Conservation (phyloP, 2,113 vertebrate species). For the Platycercus adscitus region DNA sequence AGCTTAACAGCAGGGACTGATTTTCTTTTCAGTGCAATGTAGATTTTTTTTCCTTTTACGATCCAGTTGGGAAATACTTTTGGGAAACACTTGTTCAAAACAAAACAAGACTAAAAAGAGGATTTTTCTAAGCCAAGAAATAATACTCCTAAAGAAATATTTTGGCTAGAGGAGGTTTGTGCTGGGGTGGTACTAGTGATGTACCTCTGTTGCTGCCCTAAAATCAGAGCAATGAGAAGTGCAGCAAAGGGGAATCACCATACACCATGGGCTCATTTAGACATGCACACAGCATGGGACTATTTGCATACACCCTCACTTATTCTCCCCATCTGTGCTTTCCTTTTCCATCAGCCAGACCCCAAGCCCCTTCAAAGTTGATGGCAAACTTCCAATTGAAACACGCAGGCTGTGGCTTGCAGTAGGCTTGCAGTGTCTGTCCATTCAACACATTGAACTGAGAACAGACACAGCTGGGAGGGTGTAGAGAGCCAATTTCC, state of each 20-base stretch:
- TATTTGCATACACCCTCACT: background rate
- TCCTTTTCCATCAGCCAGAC: background rate
- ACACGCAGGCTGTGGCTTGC: background rate
- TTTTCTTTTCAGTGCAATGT: conserved; percentile 43
- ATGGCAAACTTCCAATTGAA: background rate
- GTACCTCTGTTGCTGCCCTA: background rate
- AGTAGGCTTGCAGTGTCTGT: background rate
- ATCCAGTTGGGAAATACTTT: conserved; percentile 72
- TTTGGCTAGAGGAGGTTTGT: conserved; percentile 1
- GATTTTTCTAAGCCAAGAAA: conserved; percentile 46
- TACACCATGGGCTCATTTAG: background rate
- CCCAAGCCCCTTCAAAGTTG: background rate
- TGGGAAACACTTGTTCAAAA: conserved; percentile 78
- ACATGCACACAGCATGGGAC: background rate
- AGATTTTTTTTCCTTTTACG: background rate
- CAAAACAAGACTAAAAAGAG: conserved; percentile 53
- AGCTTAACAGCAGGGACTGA: conserved; percentile 25
- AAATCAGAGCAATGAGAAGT: background rate
- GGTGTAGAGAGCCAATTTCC: background rate
- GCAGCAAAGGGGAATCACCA: background rate
- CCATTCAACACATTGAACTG: background rate
- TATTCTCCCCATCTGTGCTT: background rate
- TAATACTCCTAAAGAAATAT: conserved; percentile 53
- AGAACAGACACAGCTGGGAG: background rate
- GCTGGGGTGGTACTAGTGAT: background rate